These are phyloP conservation scores for Drosophila tani DNA, from an alignment of 1,140 invertebrate genomes.

Conservation along the genomic window DNA sequence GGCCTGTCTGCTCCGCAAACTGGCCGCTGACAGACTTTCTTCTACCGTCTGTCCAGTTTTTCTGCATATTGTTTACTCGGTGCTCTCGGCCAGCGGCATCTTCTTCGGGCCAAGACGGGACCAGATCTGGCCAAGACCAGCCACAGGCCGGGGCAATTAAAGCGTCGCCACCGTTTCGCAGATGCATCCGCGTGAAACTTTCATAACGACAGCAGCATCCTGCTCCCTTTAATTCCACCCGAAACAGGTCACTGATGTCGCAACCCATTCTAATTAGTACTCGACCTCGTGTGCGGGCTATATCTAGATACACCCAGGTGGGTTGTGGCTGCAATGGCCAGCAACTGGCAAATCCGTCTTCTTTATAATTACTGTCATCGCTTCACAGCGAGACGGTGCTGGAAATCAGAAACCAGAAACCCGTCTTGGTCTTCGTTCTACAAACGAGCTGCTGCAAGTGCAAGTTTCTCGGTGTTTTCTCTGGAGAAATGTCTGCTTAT, in stretches of 20 bases:
- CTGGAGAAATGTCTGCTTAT: conserved; percentile 48
- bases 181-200: conserved; percentile 72
- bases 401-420: conserved; percentile 45
- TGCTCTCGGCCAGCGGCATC: conserved; percentile 26
- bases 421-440: conserved; percentile 67
- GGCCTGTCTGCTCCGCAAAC: conserved; percentile 43
- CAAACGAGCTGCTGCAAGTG: conserved; percentile 43
- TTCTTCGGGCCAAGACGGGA: conserved; percentile 41
- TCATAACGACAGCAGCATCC: conserved; percentile 70
- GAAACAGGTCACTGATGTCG: conserved; percentile 39
- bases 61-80: conserved; percentile 73
- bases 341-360: conserved; percentile 76
- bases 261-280: conserved; percentile 55
- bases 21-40: conserved; percentile 66
- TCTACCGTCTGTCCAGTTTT: conserved; percentile 76
- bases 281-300: background rate
- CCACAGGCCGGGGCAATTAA: conserved; percentile 63
- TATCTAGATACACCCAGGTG: conserved; percentile 32
- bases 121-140: conserved; percentile 55
- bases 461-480: conserved; percentile 46
- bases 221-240: conserved; percentile 45
- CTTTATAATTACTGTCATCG: conserved; percentile 77
- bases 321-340: conserved; percentile 31
- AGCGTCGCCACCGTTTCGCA: conserved; percentile 35
- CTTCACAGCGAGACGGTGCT: conserved; percentile 22